Evolutionary conservation across 2,888 invertebrate genomes (phyloP), one percentile per base, ranked within the genome.

Genomic region (Dicycla oo): DNA sequence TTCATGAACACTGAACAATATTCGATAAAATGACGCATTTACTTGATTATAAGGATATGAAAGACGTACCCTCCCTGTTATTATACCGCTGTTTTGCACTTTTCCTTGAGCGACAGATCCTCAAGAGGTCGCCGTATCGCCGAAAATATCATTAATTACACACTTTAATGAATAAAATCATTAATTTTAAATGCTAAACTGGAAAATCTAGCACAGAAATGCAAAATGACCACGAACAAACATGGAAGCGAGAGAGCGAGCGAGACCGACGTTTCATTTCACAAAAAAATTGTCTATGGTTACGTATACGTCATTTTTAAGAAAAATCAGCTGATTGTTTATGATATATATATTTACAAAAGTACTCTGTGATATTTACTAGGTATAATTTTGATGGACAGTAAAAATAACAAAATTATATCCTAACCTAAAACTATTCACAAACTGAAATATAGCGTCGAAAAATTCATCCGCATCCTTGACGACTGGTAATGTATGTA

Each of bases 21-120:
- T 94, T 94, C 90, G 90, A 93, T 94, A 95, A 95, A 95, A 96
- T 96, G 95, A 96, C 96, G 96, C 96, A 96, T 96, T 96, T 95
- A 94, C 94, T 92, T 93, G 92, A 95, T 92, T 94, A 91, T 86
- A 93, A 92, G 94, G 93, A 95, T 91, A 91, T 94, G 92, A 94
- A 95, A 95, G 94, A 96, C 96, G 93, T 96, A 96, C 96, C 96
- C 95, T 95, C 96, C 95, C 94, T 94, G 94, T 94, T 94, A 93
- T 91, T 95, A 91, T 90, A 93, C 93, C 90, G 93, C 93, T 93
- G 93, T 92, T 92, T 89, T 92, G 89, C 92, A 93, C 94, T 94
- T 93, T 92, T 93, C 91, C 90, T 90, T 88, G 84, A 94, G 94
- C 94, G 95, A 94, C 92, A 94, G 91, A 93, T 94, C 93, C 94